These are phyloP conservation scores for Chiloscyllium punctatum DNA, from an alignment of 2,797 vertebrate genomes.

Conservation along the genomic window DNA sequence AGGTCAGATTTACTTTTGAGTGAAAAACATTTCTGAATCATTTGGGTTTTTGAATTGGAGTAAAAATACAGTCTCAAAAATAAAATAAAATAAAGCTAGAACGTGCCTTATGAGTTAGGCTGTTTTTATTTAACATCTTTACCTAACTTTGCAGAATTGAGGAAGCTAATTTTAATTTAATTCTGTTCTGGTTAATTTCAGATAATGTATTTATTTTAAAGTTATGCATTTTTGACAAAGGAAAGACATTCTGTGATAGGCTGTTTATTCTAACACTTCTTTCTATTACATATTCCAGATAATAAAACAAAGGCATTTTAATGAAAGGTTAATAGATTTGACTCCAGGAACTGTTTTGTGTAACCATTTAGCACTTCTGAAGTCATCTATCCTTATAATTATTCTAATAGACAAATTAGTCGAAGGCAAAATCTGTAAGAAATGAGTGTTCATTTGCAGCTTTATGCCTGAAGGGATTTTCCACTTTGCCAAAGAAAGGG, in stretches of 20 bases:
- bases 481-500: background rate
- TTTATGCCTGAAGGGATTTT: background rate
- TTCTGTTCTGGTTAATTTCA: background rate
- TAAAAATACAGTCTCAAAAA: background rate
- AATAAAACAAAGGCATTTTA: background rate
- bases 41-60: background rate
- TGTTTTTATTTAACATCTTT: background rate
- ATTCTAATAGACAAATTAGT: background rate
- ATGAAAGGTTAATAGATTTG: background rate
- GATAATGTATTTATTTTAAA: background rate
- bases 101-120: background rate
- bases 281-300: background rate
- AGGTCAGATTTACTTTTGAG: too few species aligned
- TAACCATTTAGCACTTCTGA: background rate
- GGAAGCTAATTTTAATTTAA: background rate
- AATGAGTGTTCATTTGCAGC: background rate
- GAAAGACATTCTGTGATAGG: background rate
- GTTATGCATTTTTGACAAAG: background rate
- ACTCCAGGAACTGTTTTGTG: background rate
- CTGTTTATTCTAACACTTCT: background rate
- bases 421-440: background rate
- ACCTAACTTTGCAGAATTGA: background rate
- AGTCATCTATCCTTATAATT: background rate
- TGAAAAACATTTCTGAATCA: too few species aligned
- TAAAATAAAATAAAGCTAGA: background rate